Evolutionary conservation across 2,888 invertebrate species (phyloP), one percentile per base, ranked within the genome.

Genomic region (Tenthredo livida): DNA sequence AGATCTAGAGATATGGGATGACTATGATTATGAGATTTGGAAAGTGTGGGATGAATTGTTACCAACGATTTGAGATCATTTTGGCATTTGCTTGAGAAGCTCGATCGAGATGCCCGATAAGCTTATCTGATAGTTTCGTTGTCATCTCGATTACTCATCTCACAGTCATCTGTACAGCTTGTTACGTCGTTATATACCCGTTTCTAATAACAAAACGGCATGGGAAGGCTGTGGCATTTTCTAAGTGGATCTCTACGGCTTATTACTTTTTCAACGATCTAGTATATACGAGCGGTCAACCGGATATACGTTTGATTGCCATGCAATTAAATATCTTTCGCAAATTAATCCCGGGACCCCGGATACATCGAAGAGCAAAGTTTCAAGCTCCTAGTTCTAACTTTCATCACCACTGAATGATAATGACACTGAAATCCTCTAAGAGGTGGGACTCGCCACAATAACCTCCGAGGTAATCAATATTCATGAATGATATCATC

Each of bases 401-500:
- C 37, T 80, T 61, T 61, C 12, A 40, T 80, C 61, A 37, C 61
- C 21, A 37, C n/a, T 1, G 61, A 80, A 58, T 37, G 80, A 37
- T 40, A 80, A 80, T 58, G 80, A 61, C 80, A 61, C 33, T 40
- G 58, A 61, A 80, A 80, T 40, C 21, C 37, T 61, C 40, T 15
- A 12, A 6, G 54, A 50, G 33, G 15, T 37, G 21, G 80, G 80
- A 61, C 17, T 40, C 12, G 29, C 61, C 61, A 61, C 80, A 61
- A 80, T 80, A 80, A 61, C 58, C n/a, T n/a, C 40, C 25, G 25
- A 37, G 21, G 29, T 58, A 25, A 61, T 80, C 37, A 80, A 80
- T 61, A 80, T 80, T 61, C 80, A 80, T 40, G 58, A 61, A 37
- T 80, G 61, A 80, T 61, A 50, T 80, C 80, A 80, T 61, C 37